Conservation (phyloP, 2,888 invertebrate genomes). For the Lasioglossum zephyrum region DNA sequence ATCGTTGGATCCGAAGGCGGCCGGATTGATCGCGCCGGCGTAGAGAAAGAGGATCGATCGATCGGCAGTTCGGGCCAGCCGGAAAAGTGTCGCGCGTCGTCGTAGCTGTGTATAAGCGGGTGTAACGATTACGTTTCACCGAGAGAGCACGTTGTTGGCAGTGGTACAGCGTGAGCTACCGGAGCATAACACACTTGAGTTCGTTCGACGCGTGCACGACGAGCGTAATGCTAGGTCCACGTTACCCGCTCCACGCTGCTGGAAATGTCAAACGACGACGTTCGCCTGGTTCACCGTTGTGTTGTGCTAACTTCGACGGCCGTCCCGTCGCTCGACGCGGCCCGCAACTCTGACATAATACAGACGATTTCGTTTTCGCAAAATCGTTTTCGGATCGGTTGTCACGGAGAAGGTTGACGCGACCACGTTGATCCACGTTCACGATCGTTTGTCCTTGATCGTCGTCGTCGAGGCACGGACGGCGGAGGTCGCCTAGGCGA, state of each 20-base stretch:
- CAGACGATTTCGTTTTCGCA: conserved; percentile 45
- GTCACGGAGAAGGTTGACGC: conserved; percentile 14
- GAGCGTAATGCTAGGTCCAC: neutral
- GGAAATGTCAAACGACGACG: conserved; percentile 77
- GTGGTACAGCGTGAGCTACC: conserved; percentile 2
- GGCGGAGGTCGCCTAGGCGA: neutral
- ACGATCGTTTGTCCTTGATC: neutral
- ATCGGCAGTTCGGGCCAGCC: neutral
- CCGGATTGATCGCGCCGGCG: neutral
- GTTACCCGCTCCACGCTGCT: conserved; percentile 56
- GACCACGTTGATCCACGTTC: neutral
- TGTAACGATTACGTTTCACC: neutral
- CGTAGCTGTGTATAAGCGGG: neutral
- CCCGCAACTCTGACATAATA: conserved; percentile 83
- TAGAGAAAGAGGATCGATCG: neutral
- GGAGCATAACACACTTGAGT: conserved; percentile 38
- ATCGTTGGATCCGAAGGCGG: neutral
- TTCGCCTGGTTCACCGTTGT: conserved; percentile 53
- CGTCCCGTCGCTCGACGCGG: conserved; percentile 77
- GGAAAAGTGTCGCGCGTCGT: neutral
- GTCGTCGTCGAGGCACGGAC: neutral
- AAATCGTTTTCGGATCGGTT: conserved; percentile 18
- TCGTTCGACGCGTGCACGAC: neutral
- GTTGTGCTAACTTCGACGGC: conserved; percentile 65
- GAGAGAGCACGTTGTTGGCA: neutral